Evolutionary conservation across 2,797 vertebrate species (phyloP).

Genomic region (Botia kubotai): DNA sequence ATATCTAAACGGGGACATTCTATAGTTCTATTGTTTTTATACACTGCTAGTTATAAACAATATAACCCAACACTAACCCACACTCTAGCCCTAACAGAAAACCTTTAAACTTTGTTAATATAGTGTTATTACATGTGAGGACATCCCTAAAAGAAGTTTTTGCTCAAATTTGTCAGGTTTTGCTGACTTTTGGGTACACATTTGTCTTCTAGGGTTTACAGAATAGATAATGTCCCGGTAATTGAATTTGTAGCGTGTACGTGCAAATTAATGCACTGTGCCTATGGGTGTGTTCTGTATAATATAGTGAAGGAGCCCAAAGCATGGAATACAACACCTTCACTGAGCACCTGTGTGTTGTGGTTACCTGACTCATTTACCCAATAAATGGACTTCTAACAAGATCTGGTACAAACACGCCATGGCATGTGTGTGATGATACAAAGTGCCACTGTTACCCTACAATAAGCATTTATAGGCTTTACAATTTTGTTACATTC

Average conservation of each 20-base stretch:
- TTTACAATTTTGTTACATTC: not conserved
- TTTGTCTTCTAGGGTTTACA: not conserved
- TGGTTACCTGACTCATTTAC: not conserved
- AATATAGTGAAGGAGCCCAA: not conserved
- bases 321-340: not conserved
- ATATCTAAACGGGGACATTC: not conserved
- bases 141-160: too few relatives aligned
- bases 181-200: too few relatives aligned
- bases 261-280: not conserved
- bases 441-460: not conserved
- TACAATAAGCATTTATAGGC: not conserved
- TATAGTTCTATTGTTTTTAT: too few relatives aligned
- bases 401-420: constrained; percentile 33
- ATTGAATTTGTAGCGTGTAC: not conserved
- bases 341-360: not conserved
- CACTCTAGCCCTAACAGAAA: too few relatives aligned
- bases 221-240: not conserved
- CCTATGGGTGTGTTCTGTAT: constrained; percentile 10
- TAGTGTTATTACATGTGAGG: too few relatives aligned
- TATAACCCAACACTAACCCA: too few relatives aligned
- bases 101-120: too few relatives aligned
- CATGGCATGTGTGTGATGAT: constrained; percentile 7
- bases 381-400: not conserved
- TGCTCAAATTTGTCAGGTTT: too few relatives aligned
- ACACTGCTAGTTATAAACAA: too few relatives aligned